Base-by-base conservation (phyloP, 1,140 invertebrate species). In the Anagrus nilaparvatae region DNA sequence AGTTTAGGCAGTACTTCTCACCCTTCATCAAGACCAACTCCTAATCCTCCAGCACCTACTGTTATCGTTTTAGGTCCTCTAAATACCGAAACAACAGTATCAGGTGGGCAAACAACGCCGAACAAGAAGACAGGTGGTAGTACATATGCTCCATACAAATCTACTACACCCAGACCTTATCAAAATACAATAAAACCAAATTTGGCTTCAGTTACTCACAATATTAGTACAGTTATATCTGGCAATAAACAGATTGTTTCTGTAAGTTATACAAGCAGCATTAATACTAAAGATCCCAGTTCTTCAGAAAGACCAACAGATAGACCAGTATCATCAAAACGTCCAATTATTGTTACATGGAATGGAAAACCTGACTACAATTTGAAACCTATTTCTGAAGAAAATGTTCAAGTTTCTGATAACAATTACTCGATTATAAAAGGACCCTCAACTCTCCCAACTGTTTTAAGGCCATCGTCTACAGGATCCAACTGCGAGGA, bases 31-130 rank as follows among this genome's bases (percentile, higher is more conserved):
- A 57, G 55, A 44, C 63, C 65, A n/a, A 65, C 61, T 6, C 62
- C 59, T 1, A 63, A 65, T 35, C 60, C 63, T 42, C 78, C 78
- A 9, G 78, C 79, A 7, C 82, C 81, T 6, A 83, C 81, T 0
- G 75, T 84, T 0, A 84, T 85, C 18, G 79, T 84, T 12, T 53
- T 85, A 3, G 75, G 75, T 9, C 74, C 75, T 0, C 46, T 73
- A 0, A 63, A 57, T 13, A 59, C 63, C 12, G 59, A 64, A 16
- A 55, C 72, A 55, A 67, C 59, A 60, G 57, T 65, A 57, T n/a
- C n/a, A n/a, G n/a, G n/a, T n/a, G n/a, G n/a, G n/a, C n/a, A n/a
- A n/a, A n/a, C n/a, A n/a, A n/a, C n/a, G n/a, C n/a, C n/a, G n/a
- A n/a, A n/a, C 42, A 47, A 53, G 5, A 54, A 52, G 5, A 6